These are phyloP conservation scores for Synaphobranchus kaupii DNA, from an alignment of 2,797 vertebrate species.

Conservation along the genomic window DNA sequence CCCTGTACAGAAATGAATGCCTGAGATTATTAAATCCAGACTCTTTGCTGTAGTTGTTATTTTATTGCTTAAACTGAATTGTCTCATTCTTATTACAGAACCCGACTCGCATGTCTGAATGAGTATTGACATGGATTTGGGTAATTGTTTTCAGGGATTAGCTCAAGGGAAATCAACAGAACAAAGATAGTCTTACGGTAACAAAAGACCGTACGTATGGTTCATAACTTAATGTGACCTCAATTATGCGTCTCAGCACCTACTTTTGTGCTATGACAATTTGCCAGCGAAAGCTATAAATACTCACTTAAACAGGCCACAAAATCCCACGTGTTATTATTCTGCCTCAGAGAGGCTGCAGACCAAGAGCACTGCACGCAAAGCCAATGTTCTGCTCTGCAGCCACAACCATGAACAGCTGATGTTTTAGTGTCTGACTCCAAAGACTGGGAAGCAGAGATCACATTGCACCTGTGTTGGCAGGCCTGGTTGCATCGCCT, in stretches of 20 bases:
- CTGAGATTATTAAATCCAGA: background rate
- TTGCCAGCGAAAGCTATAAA: background rate
- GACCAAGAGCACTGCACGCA: background rate
- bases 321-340: background rate
- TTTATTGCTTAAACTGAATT: background rate
- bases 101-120: background rate
- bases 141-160: background rate
- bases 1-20: background rate
- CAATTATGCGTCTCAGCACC: background rate
- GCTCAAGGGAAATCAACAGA: background rate
- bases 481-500: background rate
- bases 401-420: background rate
- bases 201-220: background rate
- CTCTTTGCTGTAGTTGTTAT: background rate
- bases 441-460: background rate
- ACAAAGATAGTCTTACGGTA: background rate
- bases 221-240: background rate
- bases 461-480: background rate
- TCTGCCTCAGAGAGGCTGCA: background rate
- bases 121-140: background rate
- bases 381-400: background rate
- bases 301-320: background rate
- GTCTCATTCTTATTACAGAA: background rate
- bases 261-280: background rate
- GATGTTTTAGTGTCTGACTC: background rate